phyloP scores from a whole-genome alignment of 2,888 invertebrate genomes.

The Sphaerophoria taeniata region DNA sequence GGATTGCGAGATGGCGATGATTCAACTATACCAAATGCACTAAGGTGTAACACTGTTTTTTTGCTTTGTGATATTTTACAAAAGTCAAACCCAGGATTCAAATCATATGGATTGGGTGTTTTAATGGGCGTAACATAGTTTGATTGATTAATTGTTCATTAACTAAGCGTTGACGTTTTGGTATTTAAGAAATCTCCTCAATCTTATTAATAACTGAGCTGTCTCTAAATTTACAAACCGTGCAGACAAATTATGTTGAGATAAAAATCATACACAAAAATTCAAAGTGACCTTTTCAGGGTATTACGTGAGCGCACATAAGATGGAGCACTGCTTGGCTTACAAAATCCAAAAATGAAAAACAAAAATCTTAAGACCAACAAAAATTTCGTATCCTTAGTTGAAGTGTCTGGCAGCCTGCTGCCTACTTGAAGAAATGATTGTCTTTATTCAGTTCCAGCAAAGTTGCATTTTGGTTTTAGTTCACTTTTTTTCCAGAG shows the following conservation, averaged over 20 bases:
- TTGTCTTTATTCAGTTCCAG: constrained; percentile 27
- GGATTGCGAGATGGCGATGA: background rate
- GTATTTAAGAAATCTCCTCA: constrained; percentile 8
- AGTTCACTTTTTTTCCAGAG: background rate
- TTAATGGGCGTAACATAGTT: constrained; percentile 44
- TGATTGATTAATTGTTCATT: constrained; percentile 43
- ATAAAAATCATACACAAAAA: constrained; percentile 20
- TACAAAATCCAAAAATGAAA: background rate
- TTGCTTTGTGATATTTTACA: background rate
- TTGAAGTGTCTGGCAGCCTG: background rate
- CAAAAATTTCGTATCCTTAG: constrained; percentile 32
- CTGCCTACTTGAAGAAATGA: background rate
- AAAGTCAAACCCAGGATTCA: constrained; percentile 10
- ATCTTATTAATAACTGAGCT: constrained; percentile 22
- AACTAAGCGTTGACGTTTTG: constrained; percentile 20
- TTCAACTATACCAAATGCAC: constrained; percentile 38
- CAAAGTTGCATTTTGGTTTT: constrained; percentile 11
- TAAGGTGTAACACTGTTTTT: constrained; percentile 33
- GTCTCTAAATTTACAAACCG: background rate
- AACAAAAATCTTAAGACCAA: background rate
- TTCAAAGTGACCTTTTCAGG: constrained; percentile 64
- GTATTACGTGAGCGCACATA: constrained; percentile 59
- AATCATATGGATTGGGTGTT: constrained; percentile 3
- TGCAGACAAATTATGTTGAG: background rate
- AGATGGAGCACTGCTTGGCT: constrained; percentile 29